Evolutionary conservation across 2,797 vertebrate genomes (phyloP), one percentile per base, ranked within the genome.

Genomic region (Meda fulgida): DNA sequence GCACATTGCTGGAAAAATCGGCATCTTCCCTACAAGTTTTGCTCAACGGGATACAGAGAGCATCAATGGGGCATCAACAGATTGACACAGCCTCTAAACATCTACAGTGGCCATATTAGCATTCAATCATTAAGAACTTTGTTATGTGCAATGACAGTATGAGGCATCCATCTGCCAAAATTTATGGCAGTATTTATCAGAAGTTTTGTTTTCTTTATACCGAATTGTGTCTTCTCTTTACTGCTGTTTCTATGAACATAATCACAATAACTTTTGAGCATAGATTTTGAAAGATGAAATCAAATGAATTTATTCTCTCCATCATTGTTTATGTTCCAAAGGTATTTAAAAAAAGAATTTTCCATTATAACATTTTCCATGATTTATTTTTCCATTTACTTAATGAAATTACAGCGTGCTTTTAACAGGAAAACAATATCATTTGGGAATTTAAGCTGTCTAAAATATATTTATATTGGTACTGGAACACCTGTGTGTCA

Each of bases 21-120:
- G 97, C 26, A 97, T 99, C 88, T 98, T 99, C 89, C 97, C 97
- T 31, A 94, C 92, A 63, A 96, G 96, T 93, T 99, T 97, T n/a
- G 95, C 95, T 77, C 94, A 89, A 86, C 93, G 85, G 7, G 92
- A 94, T 21, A 48, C 84, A 38, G 5, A 53, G 21, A 65, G 80
- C 55, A 78, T 67, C 80, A 55, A 3, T 75, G 48, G 73, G 65
- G 16, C 16, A 67, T 58, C 72, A 51, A 63, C 83, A 78, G 29
- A 67, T 21, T 53, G 40, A 85, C 76, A 84, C 51, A 71, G 63
- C 38, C 76, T 31, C 21, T 60, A 26, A 63, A 60, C n/a, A 78
- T 84, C 53, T 26, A 66, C 70, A 48, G 29, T 55, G 21, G 46
- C 26, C 53, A 5, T 48, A 19, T 26, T 26, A 43, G 34, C n/a